phyloP scores from a whole-genome alignment of 2,113 vertebrate genomes.

The Catagonus wagneri region DNA sequence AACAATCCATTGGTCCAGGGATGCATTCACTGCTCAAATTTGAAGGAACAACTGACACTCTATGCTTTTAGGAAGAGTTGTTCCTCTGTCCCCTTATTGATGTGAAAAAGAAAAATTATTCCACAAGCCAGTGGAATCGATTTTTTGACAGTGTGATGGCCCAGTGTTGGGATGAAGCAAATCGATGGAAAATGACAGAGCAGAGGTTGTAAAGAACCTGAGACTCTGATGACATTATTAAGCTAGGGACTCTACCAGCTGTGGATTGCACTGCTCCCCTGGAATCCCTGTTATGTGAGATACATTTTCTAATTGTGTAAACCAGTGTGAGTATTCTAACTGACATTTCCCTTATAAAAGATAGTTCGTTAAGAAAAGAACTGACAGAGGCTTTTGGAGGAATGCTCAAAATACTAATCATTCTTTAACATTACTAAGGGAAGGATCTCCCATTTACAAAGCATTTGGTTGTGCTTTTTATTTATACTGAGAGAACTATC shows the following conservation, averaged over 20 bases:
- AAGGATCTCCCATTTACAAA: conserved; percentile 23
- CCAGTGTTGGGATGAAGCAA: background rate
- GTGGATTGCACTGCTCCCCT: background rate
- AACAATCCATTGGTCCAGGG: background rate
- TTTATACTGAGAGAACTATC: background rate
- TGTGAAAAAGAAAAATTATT: background rate
- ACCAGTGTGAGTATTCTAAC: background rate
- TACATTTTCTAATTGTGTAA: background rate
- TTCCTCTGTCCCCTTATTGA: background rate
- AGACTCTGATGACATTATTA: background rate
- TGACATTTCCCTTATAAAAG: background rate
- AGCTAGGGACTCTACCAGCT: background rate
- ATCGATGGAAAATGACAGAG: background rate
- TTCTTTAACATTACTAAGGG: background rate
- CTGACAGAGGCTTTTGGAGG: background rate
- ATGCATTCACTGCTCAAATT: background rate
- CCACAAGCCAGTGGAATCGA: background rate
- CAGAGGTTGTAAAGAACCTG: background rate
- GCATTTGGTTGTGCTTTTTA: background rate
- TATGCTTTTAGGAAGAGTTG: background rate
- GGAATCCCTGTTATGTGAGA: background rate
- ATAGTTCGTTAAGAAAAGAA: background rate
- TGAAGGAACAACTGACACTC: background rate
- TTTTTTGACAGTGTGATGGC: background rate
- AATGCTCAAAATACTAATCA: background rate